Evolutionary conservation across 2,888 invertebrate genomes (phyloP), one percentile per base, ranked within the genome.

Genomic region (Drosophila percnosoma): DNA sequence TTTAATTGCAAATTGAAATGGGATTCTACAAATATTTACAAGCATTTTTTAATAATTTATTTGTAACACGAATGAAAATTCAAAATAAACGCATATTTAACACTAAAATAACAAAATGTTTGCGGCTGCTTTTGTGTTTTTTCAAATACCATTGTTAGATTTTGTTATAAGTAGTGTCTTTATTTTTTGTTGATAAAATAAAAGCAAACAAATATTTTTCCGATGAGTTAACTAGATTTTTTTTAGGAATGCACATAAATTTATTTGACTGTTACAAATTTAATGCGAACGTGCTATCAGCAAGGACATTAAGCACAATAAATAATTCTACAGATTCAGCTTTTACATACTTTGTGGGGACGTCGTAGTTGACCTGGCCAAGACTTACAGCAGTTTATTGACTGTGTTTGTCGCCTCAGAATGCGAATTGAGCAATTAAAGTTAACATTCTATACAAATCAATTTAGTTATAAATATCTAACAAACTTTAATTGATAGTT

Each of bases 1-100:
- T 84, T 85, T 87, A 85, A 85, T 87, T 85, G 72, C 74, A 84
- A 89, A 85, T 75, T 77, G 68, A 76, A 72, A 82, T 82, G 72
- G 65, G 73, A 64, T 65, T 71, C 27, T 40, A 29, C 38, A 58
- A 49, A 38, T 71, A 73, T 65, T 60, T 75, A 29, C 34, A 57
- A 64, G 59, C 64, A 62, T 51, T n/a, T 38, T 58, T 34, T 55
- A 61, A 63, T 53, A 21, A 49, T 59, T 55, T 33, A 36, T 61
- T 58, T 54, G 38, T 21, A 33, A 18, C n/a, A 38, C 42, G 34
- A 40, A 31, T 13, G n/a, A 42, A 55, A n/a, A 13, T n/a, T 18
- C 3, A 21, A 34, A 36, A n/a, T 42, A n/a, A 21, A 40, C 21
- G 11, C 8, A 58, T 13, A 48, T 60, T 53, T 13, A 48, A 49